Evolutionary conservation across 2,113 vertebrate species (phyloP).

Genomic region (Probosciger aterrimus): DNA sequence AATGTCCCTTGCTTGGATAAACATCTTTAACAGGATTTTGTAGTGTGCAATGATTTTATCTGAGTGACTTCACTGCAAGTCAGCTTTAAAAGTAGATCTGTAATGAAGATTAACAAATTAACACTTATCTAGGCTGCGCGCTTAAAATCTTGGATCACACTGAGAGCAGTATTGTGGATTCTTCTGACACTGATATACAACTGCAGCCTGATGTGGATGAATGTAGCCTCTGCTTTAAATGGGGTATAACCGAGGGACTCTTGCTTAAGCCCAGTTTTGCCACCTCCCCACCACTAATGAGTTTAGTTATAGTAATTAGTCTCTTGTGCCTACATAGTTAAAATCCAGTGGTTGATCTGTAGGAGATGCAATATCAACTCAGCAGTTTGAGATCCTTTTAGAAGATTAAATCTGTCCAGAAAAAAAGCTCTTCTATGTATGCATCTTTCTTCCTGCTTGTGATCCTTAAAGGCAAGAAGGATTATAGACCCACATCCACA

Average conservation of each 20-base stretch:
- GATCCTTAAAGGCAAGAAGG: not conserved
- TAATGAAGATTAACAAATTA: not conserved
- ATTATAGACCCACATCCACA: not conserved
- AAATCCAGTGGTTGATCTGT: not conserved
- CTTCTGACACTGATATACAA: not conserved
- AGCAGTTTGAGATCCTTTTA: not conserved
- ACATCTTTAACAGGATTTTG: conserved; percentile 18
- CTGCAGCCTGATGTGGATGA: not conserved
- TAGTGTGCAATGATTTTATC: conserved; percentile 13
- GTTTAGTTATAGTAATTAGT: not conserved
- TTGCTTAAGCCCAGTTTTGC: not conserved
- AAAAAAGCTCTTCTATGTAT: not conserved
- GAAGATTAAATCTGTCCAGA: not conserved
- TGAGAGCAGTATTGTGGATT: not conserved
- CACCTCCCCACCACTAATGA: not conserved
- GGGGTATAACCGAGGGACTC: not conserved
- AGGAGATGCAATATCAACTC: not conserved
- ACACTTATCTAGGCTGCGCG: not conserved
- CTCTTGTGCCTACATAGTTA: not conserved
- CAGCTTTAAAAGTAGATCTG: not conserved
- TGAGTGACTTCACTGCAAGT: not conserved
- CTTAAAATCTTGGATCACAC: not conserved
- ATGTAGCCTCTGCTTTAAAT: not conserved
- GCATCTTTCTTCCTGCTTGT: not conserved
- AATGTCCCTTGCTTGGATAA: conserved; percentile 31